A percentile compares a stretch with the other conserved stretches of the same genome.
Evolutionary conservation across 1,140 invertebrate genomes (phyloP).

Genomic region (Drosophila miranda): DNA sequence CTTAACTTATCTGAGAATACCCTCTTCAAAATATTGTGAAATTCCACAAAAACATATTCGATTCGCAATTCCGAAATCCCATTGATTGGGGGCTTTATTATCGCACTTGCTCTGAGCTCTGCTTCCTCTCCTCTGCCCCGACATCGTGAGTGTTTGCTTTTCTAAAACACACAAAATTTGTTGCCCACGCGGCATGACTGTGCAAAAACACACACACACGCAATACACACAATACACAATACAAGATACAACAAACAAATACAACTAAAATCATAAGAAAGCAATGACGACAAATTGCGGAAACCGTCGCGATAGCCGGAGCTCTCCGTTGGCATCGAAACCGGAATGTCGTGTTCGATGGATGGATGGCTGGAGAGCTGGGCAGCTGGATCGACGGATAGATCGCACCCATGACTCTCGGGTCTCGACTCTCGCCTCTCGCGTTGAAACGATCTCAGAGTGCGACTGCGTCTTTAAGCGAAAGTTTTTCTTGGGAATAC

Average conservation of each 20-base stretch:
- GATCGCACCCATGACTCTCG: neutral
- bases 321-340: constrained; percentile 16
- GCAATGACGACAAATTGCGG: constrained; percentile 29
- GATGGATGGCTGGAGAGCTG: too few species aligned
- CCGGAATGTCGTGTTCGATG: constrained; percentile 18
- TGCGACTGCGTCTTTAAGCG: constrained; percentile 27
- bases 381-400: too few species aligned
- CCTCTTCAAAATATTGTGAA: constrained; percentile 15
- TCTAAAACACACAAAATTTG: constrained; percentile 17
- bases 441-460: too few species aligned
- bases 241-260: neutral
- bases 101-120: neutral
- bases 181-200: constrained; percentile 61
- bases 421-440: neutral
- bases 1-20: too few species aligned
- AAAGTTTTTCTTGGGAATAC: constrained; percentile 23
- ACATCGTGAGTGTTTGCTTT: constrained; percentile 18
- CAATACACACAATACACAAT: neutral
- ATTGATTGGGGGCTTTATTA: constrained; percentile 16
- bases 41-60: neutral
- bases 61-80: neutral
- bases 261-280: constrained; percentile 22
- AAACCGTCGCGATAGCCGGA: neutral
- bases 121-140: neutral
- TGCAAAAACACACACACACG: constrained; percentile 37